Evolutionary conservation across 2,113 vertebrate genomes (phyloP).

Genomic region (Oreochromis aureus): DNA sequence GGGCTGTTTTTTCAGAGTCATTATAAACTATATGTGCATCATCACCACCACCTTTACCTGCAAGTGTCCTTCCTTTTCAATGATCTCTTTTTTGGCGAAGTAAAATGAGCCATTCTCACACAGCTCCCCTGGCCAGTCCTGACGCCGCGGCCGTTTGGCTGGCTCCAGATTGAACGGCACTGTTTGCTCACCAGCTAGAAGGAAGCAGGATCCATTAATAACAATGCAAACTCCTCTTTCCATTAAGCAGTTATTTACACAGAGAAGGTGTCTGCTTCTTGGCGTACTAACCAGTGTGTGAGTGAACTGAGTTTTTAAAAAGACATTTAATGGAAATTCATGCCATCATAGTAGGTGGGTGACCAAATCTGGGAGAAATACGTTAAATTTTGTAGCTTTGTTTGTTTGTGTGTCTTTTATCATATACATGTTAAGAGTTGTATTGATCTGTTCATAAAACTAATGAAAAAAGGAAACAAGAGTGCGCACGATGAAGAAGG

Average conservation of each 20-base stretch:
- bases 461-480: not conserved
- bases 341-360: not conserved
- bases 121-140: constrained; percentile 93
- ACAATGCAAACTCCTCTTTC: not conserved
- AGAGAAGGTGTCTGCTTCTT: not conserved
- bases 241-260: not conserved
- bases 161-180: constrained; percentile 81
- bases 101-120: constrained; percentile 97
- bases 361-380: not conserved
- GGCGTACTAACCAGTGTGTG: not conserved
- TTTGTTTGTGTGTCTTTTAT: not conserved
- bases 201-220: not conserved
- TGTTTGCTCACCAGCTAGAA: constrained; percentile 59
- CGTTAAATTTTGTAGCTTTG: not conserved
- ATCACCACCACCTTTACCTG: constrained; percentile 73
- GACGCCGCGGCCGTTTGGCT: constrained; percentile 77
- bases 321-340: not conserved
- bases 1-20: not conserved
- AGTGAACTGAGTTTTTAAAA: not conserved
- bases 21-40: not conserved
- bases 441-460: not conserved
- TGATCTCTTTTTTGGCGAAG: constrained; percentile 76
- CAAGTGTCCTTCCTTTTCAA: constrained; percentile 62
- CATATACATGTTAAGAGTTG: accelerated
- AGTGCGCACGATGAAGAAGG: not conserved